A percentile compares a stretch with the other conserved stretches of the same genome.
Evolutionary conservation across 2,797 vertebrate genomes (phyloP).

Genomic region (Typhlichthys subterraneus): DNA sequence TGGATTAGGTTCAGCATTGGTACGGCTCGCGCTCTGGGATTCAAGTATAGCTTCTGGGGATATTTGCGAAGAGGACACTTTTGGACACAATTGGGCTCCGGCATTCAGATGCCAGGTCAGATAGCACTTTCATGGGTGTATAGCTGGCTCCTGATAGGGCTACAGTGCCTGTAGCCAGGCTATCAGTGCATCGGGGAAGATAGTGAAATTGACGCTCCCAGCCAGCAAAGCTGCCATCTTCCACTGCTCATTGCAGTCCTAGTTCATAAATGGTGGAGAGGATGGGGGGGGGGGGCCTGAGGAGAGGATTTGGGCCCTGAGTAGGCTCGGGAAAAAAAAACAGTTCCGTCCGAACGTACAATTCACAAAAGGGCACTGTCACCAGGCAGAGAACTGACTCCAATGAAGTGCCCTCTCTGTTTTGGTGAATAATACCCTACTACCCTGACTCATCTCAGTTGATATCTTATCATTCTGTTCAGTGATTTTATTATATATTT

Average conservation of each 20-base stretch:
- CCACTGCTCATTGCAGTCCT: conserved; percentile 58
- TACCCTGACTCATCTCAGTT: conserved; percentile 23
- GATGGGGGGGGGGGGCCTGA: conserved; percentile 2
- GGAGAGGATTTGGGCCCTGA: neutral
- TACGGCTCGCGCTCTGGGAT: conserved; percentile 30
- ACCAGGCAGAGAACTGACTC: conserved; percentile 59
- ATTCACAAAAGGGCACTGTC: conserved; percentile 26
- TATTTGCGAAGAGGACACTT: conserved; percentile 19
- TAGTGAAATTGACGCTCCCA: conserved; percentile 41
- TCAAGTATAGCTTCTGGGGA: conserved; percentile 22
- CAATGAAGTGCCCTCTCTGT: conserved; percentile 78
- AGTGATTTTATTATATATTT: conserved; percentile 34
- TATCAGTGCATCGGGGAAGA: conserved; percentile 20
- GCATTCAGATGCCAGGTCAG: conserved; percentile 37
- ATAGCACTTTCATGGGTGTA: conserved; percentile 46
- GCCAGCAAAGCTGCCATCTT: conserved; percentile 72
- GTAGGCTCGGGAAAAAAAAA: conserved; percentile 34
- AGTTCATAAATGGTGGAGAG: conserved; percentile 29
- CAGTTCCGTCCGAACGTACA: conserved; percentile 24
- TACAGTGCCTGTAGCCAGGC: conserved; percentile 28
- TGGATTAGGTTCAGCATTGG: conserved; percentile 36
- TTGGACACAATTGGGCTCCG: conserved; percentile 27
- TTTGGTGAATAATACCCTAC: conserved; percentile 55
- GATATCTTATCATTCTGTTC: conserved; percentile 56
- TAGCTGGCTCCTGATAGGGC: conserved; percentile 24